Conservation (phyloP, 1,140 invertebrate species). For the Delia radicum region DNA sequence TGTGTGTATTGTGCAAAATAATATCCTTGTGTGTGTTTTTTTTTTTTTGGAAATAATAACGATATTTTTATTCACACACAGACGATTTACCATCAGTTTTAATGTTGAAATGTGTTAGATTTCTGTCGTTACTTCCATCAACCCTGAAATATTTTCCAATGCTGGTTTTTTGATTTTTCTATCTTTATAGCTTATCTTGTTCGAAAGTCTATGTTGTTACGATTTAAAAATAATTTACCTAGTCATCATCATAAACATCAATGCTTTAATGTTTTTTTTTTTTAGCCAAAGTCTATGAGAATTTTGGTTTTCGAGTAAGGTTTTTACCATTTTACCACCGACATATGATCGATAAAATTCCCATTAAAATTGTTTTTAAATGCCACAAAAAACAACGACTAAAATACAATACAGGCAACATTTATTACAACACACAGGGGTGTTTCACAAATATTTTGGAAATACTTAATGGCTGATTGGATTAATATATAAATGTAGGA, state of each 20-base stretch:
- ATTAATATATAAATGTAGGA: no score
- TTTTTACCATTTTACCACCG: background rate
- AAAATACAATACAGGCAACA: no score
- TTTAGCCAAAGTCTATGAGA: background rate
- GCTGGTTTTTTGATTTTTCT: no score
- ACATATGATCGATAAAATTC: constrained; percentile 52
- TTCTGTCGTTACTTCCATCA: background rate
- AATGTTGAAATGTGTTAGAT: background rate
- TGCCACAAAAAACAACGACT: constrained; percentile 31
- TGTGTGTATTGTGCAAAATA: background rate
- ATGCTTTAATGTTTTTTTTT: background rate
- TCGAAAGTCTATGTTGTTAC: no score
- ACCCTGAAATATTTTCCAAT: no score
- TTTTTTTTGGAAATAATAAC: no score
- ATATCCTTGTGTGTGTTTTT: background rate
- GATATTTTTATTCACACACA: no score
- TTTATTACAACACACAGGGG: no score
- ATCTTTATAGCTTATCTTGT: no score
- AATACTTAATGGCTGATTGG: no score
- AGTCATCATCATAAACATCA: background rate
- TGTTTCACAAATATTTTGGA: no score
- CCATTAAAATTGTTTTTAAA: constrained; percentile 56
- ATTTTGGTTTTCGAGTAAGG: no score
- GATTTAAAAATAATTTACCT: background rate
- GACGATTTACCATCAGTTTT: background rate